Evolutionary conservation across 2,888 invertebrate species (phyloP).

Genomic region (Amphipoea oculea): DNA sequence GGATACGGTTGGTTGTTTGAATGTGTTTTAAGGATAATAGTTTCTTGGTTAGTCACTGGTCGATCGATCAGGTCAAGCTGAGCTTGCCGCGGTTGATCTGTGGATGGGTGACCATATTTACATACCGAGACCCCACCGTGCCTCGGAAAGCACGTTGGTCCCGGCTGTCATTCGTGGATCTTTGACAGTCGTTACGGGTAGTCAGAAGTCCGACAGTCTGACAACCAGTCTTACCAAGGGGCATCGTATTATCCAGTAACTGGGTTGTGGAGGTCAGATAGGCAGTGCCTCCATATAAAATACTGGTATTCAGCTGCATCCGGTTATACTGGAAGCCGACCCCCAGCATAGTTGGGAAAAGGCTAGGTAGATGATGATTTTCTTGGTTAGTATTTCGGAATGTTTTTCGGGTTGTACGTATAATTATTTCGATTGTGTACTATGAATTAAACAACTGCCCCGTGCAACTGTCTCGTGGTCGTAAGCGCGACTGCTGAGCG

Average conservation of each 20-base stretch:
- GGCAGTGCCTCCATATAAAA: neutral
- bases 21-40: neutral
- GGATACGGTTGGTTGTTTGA: constrained; percentile 9
- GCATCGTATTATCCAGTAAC: neutral
- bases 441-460: no score
- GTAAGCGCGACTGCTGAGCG: no score
- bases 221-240: neutral
- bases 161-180: neutral
- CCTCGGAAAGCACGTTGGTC: neutral
- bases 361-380: neutral
- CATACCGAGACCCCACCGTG: neutral
- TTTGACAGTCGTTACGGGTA: neutral
- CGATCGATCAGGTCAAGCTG: no score
- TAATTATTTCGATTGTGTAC: neutral
- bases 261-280: neutral
- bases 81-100: no score
- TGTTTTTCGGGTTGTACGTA: neutral
- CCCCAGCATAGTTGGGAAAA: neutral
- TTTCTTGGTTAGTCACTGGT: neutral
- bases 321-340: neutral
- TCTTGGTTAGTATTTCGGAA: neutral
- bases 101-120: neutral
- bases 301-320: neutral
- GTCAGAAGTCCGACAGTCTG: neutral
- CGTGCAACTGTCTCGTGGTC: no score